Base-by-base conservation (phyloP, 2,888 invertebrate genomes). In the Parnassius mnemosyne region DNA sequence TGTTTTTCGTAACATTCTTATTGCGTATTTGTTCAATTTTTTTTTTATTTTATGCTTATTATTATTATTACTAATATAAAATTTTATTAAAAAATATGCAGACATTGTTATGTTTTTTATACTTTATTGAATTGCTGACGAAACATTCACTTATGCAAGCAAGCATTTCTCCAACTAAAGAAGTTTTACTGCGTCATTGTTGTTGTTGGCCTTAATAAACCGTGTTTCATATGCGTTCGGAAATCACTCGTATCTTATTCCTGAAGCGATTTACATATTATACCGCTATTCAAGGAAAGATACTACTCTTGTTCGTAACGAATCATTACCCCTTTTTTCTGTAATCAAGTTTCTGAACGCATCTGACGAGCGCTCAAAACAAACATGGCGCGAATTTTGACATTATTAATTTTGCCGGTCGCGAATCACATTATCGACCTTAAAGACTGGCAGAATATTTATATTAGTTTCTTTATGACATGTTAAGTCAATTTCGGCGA, bases 231-330 rank as follows among this genome's bases (percentile, higher is more conserved):
- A 71, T 75, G 77, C 78, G 76, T 77, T 75, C 75, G 72, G 70
- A 70, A 77, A 78, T 77, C 75, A 71, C 71, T 68, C 73, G 77
- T 77, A 78, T 78, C 78, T 79, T 79, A 80, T 80, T 80, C 79
- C 70, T 70, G 70, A 70, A 71, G 73, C 75, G 76, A 86, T 88
- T 87, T 87, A 80, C 84, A 88, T 88, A 85, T 76, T 77, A 78
- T 87, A 85, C 88, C 88, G 89, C 86, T 89, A 88, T 83, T 77
- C 84, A 80, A 78, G 81, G 77, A 79, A 82, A 75, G 73, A 77
- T 72, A 73, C 72, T 79, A 78, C 10, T 53, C 81, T 76, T 78
- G 83, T 80, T 78, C 73, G 69, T 78, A 73, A 76, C 77, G 81
- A 82, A 84, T 84, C 81, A 83, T 85, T 81, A 81, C 74, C 68